A percentile compares a stretch with the other conserved stretches of the same genome.
Evolutionary conservation across 64 coral and sea anemone genomes (phyloP).

Genomic region (Acropora yongei): DNA sequence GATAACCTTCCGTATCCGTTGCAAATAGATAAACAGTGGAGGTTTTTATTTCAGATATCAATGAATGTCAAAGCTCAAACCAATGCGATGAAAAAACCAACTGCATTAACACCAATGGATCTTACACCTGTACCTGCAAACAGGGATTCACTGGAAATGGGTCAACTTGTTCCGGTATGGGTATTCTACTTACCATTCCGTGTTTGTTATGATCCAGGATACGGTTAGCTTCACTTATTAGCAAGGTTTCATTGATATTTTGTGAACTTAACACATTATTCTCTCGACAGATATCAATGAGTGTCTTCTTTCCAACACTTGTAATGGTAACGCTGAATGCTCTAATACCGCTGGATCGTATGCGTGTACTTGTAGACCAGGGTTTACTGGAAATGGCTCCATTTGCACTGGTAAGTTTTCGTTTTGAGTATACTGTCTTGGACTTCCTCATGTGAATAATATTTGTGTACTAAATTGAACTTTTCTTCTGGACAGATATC

Average conservation of each 20-base stretch:
- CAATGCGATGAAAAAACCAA: slow-evolving; percentile 63
- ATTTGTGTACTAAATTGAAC: too few species aligned
- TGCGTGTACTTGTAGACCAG: slow-evolving; percentile 1
- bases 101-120: slow-evolving; percentile 72
- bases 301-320: background rate
- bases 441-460: too few species aligned
- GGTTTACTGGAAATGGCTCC: slow-evolving; percentile 44
- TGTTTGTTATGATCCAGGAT: too few species aligned
- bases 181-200: too few species aligned
- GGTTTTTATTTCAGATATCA: background rate
- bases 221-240: background rate
- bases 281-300: slow-evolving; percentile 43
- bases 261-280: background rate
- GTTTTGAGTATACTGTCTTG: background rate
- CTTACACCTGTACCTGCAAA: slow-evolving; percentile 70
- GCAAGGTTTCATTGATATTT: background rate
- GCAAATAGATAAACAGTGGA: too few species aligned
- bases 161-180: slow-evolving; percentile 2
- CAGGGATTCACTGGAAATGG: slow-evolving; percentile 71
- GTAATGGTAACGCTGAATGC: slow-evolving; percentile 25
- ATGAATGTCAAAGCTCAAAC: background rate
- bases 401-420: slow-evolving; percentile 2
- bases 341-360: slow-evolving; percentile 22
- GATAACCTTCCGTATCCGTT: too few species aligned
- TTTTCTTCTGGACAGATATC: slow-evolving; percentile 29